A percentile compares a stretch with the other conserved stretches of the same genome.
These are phyloP conservation scores for Caenorhabditis latens DNA, from an alignment of 1,140 invertebrate species.

Conservation along the genomic window DNA sequence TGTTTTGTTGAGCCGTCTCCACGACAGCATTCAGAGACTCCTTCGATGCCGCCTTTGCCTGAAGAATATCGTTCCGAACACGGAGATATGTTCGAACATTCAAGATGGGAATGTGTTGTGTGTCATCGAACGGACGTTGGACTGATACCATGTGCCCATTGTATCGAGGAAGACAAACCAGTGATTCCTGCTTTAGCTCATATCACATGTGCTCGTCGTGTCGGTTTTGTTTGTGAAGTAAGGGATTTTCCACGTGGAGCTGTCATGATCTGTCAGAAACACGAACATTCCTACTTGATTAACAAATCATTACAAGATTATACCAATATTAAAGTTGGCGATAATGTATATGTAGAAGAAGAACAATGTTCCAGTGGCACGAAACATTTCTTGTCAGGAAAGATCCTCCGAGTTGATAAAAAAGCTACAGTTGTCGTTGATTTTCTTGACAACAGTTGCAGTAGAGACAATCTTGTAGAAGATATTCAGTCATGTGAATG, in stretches of 20 bases:
- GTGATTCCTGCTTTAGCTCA: conserved; percentile 43
- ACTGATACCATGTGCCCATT: conserved; percentile 55
- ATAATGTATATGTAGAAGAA: not conserved
- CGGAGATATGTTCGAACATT: conserved; percentile 23
- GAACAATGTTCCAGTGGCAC: not conserved
- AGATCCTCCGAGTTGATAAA: not conserved
- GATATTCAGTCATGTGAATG: conserved; percentile 21
- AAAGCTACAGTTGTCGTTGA: conserved; percentile 4
- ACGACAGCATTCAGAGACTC: not conserved
- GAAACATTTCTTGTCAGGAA: not conserved
- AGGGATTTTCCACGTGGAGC: conserved; percentile 50
- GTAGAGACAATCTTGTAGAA: not conserved
- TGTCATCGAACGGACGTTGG: conserved; percentile 54
- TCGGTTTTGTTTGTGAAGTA: conserved; percentile 58
- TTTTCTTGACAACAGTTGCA: conserved; percentile 10
- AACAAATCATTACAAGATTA: no score
- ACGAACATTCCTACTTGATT: conserved; percentile 1
- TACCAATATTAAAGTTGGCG: not conserved
- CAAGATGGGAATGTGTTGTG: conserved; percentile 30
- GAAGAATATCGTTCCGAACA: not conserved
- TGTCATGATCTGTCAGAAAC: conserved; percentile 59
- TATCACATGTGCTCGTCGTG: conserved; percentile 59
- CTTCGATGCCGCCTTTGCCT: not conserved
- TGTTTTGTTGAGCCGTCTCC: not conserved
- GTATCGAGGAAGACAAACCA: not conserved